Conservation (phyloP, 2,888 invertebrate genomes). For the Dolichomitus sp. region DNA sequence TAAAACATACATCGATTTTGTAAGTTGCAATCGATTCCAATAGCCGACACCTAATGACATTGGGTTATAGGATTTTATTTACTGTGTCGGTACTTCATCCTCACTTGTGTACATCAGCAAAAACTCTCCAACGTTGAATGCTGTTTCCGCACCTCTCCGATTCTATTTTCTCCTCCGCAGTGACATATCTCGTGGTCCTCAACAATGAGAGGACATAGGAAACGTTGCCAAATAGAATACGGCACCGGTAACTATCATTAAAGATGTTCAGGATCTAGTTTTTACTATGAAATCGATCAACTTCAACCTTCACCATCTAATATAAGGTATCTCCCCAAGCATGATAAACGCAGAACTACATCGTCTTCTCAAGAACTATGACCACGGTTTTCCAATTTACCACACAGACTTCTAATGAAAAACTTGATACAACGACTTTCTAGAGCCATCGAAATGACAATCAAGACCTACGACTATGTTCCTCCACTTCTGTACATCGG, state of each 20-base stretch:
- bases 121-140: constrained; percentile 1
- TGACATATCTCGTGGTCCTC: constrained; percentile 5
- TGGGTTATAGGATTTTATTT: background rate
- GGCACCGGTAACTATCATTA: background rate
- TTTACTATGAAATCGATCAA: too few species aligned
- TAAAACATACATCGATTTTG: background rate
- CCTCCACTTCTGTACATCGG: background rate
- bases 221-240: constrained; percentile 68
- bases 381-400: background rate
- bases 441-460: background rate
- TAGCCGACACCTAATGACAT: too few species aligned
- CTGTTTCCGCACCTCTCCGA: constrained; percentile 3
- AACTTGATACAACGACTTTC: too few species aligned
- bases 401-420: too few species aligned
- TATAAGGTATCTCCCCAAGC: too few species aligned
- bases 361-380: background rate
- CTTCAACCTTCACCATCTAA: too few species aligned
- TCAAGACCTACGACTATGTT: background rate
- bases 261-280: too few species aligned
- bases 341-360: too few species aligned
- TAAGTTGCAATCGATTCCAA: background rate
- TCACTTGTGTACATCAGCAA: background rate
- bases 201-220: constrained; percentile 58
- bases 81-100: background rate
- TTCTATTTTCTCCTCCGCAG: background rate